phyloP scores from a whole-genome alignment of 2,888 invertebrate genomes.

The Acanthosoma haemorrhoidale region DNA sequence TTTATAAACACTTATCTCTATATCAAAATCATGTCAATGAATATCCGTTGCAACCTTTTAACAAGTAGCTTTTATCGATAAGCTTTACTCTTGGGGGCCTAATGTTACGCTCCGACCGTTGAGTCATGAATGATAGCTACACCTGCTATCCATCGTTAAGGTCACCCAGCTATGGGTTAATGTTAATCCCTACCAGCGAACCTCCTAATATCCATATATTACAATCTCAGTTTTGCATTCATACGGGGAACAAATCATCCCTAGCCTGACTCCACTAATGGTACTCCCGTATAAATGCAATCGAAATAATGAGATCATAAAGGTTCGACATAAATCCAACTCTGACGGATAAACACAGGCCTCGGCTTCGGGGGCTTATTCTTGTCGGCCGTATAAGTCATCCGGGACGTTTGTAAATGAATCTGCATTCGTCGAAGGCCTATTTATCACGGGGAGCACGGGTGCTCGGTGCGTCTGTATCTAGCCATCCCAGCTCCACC shows the following conservation, averaged over 20 bases:
- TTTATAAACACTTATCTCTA: no score
- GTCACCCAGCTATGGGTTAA: no score
- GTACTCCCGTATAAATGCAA: not conserved
- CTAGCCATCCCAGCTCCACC: no score
- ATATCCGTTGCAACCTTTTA: no score
- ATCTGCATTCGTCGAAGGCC: not conserved
- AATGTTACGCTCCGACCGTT: not conserved
- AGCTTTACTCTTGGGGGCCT: no score
- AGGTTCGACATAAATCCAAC: conserved; percentile 3
- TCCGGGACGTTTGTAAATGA: not conserved
- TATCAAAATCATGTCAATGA: no score
- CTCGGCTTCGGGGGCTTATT: not conserved
- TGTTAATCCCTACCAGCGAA: conserved; percentile 5
- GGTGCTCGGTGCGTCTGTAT: not conserved
- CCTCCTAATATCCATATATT: conserved; percentile 6
- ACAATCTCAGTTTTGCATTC: not conserved
- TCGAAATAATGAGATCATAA: conserved; percentile 13
- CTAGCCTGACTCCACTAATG: not conserved
- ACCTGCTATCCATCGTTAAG: no score
- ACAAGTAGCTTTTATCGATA: no score
- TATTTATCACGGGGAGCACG: not conserved
- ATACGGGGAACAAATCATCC: not conserved
- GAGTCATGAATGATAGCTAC: no score
- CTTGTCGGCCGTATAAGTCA: not conserved
- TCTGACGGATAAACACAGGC: not conserved